Percentiles rank a stretch among this genome's conserved stretches.
Conservation (phyloP, 2,888 invertebrate species). For the Junonia oenone region DNA sequence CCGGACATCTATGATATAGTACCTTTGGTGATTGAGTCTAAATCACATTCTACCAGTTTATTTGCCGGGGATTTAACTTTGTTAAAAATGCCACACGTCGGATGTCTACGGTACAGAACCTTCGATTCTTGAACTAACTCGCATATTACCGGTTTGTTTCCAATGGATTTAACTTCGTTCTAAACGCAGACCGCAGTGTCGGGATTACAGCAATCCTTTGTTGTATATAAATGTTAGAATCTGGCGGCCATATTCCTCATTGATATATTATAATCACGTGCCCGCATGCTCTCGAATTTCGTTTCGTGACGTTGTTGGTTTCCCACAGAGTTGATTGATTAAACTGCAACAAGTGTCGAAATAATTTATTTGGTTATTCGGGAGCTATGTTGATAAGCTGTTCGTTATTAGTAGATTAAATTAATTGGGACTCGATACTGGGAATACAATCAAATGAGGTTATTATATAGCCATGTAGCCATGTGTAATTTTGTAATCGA, state of each 20-base stretch:
- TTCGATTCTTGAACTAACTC: background rate
- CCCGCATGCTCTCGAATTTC: constrained; percentile 17
- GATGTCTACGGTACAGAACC: no score
- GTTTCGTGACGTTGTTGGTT: constrained; percentile 10
- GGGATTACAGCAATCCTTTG: background rate
- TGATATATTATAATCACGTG: constrained; percentile 28
- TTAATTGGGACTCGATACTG: background rate
- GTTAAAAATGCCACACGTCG: no score
- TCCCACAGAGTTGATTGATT: constrained; percentile 14
- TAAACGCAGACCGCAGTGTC: background rate
- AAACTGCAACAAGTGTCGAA: constrained; percentile 1
- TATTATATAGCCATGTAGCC: no score
- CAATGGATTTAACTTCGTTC: background rate
- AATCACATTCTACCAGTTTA: no score
- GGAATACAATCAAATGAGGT: no score
- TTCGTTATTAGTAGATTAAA: background rate
- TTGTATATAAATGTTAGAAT: constrained; percentile 5
- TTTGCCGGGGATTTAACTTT: no score
- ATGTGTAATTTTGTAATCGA: no score
- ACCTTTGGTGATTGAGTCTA: no score
- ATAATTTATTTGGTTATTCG: background rate
- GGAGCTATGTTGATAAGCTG: background rate
- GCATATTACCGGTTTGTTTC: background rate
- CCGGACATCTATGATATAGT: no score
- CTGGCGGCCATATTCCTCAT: constrained; percentile 19